phyloP scores from a whole-genome alignment of 2,113 vertebrate species.

The Actenoides lindsayi region DNA sequence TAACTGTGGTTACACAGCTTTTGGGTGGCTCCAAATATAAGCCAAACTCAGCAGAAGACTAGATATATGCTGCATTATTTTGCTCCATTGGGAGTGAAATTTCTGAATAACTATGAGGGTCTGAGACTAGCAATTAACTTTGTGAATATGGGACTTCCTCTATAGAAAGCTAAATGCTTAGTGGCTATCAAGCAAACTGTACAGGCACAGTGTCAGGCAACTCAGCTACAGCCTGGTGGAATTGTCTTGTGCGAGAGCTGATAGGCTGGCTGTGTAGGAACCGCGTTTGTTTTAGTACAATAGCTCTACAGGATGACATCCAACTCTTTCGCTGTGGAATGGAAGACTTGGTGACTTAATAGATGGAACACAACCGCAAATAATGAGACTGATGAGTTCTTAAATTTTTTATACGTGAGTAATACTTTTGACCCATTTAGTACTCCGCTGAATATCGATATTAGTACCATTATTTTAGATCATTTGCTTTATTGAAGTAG shows the following conservation, averaged over 20 bases:
- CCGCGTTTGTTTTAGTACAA: background rate
- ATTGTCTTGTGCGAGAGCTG: background rate
- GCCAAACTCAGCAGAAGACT: background rate
- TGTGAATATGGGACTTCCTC: background rate
- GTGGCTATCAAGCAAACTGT: background rate
- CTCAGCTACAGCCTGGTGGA: background rate
- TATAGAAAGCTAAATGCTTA: background rate
- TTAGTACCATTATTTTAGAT: background rate
- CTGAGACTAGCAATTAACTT: background rate
- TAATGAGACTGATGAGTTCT: background rate
- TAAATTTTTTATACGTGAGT: background rate
- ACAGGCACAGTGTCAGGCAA: background rate
- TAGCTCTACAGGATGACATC: background rate
- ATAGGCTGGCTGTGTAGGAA: rapidly evolving
- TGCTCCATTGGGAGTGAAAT: background rate
- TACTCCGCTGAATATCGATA: background rate
- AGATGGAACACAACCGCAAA: background rate
- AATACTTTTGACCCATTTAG: background rate
- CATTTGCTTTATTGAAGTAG: background rate
- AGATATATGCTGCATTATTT: background rate
- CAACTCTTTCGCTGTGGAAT: background rate
- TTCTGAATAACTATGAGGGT: background rate
- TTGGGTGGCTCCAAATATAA: background rate
- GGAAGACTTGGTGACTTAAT: background rate
- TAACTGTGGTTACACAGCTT: background rate